Evolutionary conservation across 2,113 vertebrate species (phyloP).

Genomic region (Pelobates fuscus): DNA sequence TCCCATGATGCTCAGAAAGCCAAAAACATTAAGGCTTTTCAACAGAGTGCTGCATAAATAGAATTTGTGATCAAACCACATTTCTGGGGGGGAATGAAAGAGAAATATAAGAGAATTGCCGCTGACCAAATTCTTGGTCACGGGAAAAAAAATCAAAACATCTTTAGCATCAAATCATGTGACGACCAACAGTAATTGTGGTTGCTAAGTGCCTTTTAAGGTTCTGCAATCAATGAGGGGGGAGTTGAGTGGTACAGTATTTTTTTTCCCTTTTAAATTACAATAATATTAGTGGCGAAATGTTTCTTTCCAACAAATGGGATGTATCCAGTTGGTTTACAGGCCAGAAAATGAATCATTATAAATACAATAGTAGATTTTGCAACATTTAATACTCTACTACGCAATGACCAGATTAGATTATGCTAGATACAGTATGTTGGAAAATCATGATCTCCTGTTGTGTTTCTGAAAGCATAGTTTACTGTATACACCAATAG

Average conservation of each 20-base stretch:
- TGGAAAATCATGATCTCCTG: too few species aligned
- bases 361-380: background rate
- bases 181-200: constrained; percentile 31
- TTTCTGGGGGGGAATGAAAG: too few species aligned
- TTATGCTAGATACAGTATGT: too few species aligned
- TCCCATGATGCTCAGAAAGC: too few species aligned
- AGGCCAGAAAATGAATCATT: constrained; percentile 2
- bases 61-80: too few species aligned
- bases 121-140: constrained; percentile 4
- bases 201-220: constrained; percentile 47
- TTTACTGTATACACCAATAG: too few species aligned
- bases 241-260: constrained; percentile 17
- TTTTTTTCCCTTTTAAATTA: constrained; percentile 29
- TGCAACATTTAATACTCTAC: background rate
- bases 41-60: too few species aligned
- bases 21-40: too few species aligned
- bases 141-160: constrained; percentile 14
- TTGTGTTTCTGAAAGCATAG: too few species aligned
- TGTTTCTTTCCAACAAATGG: background rate
- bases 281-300: constrained; percentile 36
- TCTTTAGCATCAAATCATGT: constrained; percentile 31
- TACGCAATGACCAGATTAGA: too few species aligned
- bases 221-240: constrained; percentile 27
- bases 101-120: constrained; percentile 8
- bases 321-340: background rate